Base-by-base conservation (phyloP, 2,113 vertebrate species). In the Lanius ludovicianus region DNA sequence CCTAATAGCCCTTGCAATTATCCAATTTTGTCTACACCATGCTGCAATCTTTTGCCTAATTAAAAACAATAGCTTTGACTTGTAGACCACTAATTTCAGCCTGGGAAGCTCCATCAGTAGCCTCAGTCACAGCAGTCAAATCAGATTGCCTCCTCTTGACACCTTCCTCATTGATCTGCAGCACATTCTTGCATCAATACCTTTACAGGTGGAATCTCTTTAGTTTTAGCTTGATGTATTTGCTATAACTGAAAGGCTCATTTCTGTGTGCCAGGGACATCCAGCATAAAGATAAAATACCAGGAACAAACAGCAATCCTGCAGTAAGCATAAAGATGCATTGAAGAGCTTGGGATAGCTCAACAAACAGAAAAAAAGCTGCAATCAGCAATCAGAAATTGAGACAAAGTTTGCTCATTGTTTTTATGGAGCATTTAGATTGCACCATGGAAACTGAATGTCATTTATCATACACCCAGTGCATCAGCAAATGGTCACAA, bases 121-220 rank as follows among this genome's bases (percentile, higher is more conserved):
- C 35, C 28, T 69, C 4, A 3, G 19, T 21, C 31, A 68, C 0
- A 67, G 71, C 44, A 35, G 14, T 9, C 25, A 55, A 55, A 71
- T 13, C 39, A 33, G 3, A 0, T 1, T 22, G 41, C 13, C 46
- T 33, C 56, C 30, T 74, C 11, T 31, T 70, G 11, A 10, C 5
- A 11, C 33, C 5, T 68, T 37, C 39, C 9, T 10, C 39, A 67
- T 1, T 5, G 0, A 39, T 6, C 17, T 4, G 1, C 42, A 60
- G 9, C 13, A 19, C 27, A 21, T 18, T 27, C 42, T 12, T 55
- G 23, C 39, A 71, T 47, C 6, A 4, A 2, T 6, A 30, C 7
- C 35, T 80, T 25, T 6, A 47, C 25, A 71, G 7, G 9, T 39
- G 18, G 6, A 50, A 64, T 17, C 35, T 56, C 41, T 47, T 35